Evolutionary conservation across 2,797 vertebrate genomes (phyloP).

Genomic region (Gymnoscopelus microlampas): DNA sequence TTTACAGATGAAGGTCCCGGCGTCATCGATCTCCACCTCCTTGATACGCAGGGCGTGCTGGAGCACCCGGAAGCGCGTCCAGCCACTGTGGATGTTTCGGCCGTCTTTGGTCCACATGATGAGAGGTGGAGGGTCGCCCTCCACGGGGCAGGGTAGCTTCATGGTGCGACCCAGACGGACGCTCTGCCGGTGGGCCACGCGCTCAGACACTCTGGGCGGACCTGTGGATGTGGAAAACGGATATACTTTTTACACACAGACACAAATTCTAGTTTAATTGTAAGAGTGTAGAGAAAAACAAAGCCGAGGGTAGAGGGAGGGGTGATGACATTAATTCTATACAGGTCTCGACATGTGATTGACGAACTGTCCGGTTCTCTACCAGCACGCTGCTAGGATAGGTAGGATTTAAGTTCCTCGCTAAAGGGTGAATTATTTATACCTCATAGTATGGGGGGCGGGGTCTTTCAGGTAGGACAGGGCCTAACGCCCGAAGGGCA

Average conservation of each 20-base stretch:
- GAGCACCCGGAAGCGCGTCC: conserved; percentile 91
- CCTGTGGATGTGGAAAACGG: conserved; percentile 70
- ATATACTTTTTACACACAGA: no score
- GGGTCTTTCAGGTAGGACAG: not conserved
- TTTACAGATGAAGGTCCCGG: conserved; percentile 94
- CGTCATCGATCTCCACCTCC: conserved; percentile 91
- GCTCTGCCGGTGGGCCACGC: conserved; percentile 89
- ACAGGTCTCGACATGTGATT: no score
- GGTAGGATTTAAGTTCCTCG: no score
- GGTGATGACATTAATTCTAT: no score
- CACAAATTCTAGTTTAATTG: no score
- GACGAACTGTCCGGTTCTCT: no score
- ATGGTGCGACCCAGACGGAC: conserved; percentile 82
- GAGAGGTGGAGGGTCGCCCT: conserved; percentile 83
- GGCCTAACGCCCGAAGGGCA: no score
- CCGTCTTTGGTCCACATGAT: conserved; percentile 87
- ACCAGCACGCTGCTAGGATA: no score
- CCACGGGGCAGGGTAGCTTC: conserved; percentile 83
- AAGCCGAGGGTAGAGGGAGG: not conserved
- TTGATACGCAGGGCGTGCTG: conserved; percentile 93
- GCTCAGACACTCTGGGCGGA: conserved; percentile 90
- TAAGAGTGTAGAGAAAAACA: no score
- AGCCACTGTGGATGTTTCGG: conserved; percentile 92
- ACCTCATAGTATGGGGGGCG: no score
- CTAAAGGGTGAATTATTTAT: no score